These are phyloP conservation scores for Prietella phreatophila DNA, from an alignment of 2,113 vertebrate genomes.

Conservation along the genomic window DNA sequence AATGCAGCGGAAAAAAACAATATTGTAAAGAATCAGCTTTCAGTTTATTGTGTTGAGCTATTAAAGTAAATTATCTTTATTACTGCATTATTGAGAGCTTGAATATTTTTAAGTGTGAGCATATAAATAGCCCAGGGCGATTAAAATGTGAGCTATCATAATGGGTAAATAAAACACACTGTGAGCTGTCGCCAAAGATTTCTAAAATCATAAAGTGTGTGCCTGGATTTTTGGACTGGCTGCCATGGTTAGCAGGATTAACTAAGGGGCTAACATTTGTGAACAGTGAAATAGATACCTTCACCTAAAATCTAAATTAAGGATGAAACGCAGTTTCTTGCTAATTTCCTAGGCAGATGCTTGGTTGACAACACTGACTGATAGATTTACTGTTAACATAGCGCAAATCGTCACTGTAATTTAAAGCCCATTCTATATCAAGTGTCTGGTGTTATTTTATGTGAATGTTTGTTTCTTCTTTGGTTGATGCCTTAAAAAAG, in stretches of 20 bases:
- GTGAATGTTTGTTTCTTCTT: background rate
- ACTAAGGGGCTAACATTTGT: background rate
- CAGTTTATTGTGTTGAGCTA: background rate
- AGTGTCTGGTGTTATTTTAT: conserved; percentile 6
- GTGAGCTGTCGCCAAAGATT: background rate
- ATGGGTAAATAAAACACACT: conserved; percentile 16
- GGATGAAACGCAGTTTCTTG: background rate
- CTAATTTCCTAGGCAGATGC: background rate
- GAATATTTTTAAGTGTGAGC: background rate
- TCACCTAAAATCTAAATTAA: background rate
- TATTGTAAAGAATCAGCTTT: conserved; percentile 20
- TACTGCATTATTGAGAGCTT: conserved; percentile 6
- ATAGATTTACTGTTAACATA: background rate
- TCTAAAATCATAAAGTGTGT: background rate
- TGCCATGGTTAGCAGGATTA: background rate
- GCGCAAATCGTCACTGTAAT: background rate
- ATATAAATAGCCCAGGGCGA: conserved; percentile 6
- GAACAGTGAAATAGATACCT: background rate
- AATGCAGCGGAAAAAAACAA: background rate
- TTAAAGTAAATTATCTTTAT: conserved; percentile 33
- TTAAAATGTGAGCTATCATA: background rate
- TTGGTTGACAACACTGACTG: background rate
- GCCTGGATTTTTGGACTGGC: background rate
- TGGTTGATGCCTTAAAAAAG: background rate
- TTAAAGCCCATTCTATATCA: background rate